Evolutionary conservation across 2,888 invertebrate genomes (phyloP).

Genomic region (Pyrgus malvae): DNA sequence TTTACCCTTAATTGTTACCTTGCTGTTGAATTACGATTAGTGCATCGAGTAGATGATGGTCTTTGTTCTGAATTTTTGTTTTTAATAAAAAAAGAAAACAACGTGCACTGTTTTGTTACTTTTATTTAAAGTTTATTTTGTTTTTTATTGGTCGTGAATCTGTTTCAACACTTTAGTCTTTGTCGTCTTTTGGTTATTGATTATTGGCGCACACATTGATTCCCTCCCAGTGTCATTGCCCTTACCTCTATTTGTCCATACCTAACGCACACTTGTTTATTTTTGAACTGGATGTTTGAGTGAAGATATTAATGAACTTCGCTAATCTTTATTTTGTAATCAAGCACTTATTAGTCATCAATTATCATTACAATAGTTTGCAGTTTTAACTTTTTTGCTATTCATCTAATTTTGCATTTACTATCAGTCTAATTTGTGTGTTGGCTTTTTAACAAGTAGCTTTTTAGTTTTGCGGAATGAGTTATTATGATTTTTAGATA

Average conservation of each 20-base stretch:
- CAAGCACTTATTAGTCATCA: background rate
- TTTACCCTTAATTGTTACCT: slow-evolving; percentile 37
- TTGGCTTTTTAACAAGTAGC: slow-evolving; percentile 51
- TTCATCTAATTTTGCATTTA: slow-evolving; percentile 16
- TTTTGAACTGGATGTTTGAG: slow-evolving; percentile 7
- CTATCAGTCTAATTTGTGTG: slow-evolving; percentile 18
- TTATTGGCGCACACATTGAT: slow-evolving; percentile 33
- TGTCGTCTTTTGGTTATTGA: slow-evolving; percentile 36
- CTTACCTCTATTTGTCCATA: slow-evolving; percentile 17
- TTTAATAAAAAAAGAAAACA: slow-evolving; percentile 44
- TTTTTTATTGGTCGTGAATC: background rate
- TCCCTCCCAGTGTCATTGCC: slow-evolving; percentile 26
- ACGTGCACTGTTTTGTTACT: slow-evolving; percentile 28
- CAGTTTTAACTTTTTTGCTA: background rate
- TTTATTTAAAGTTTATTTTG: slow-evolving; percentile 27
- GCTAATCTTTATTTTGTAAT: background rate
- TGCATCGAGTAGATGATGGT: slow-evolving; percentile 40
- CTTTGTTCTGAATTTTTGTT: slow-evolving; percentile 60
- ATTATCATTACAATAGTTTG: background rate
- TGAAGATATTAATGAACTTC: background rate
- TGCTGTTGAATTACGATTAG: slow-evolving; percentile 31
- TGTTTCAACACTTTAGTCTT: slow-evolving; percentile 8
- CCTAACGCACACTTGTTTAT: slow-evolving; percentile 13
- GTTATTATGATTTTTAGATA: slow-evolving; percentile 73
- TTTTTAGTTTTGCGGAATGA: slow-evolving; percentile 60